Base-by-base conservation (phyloP, 2,113 vertebrate genomes). In the Tychaedon coryphoeus region DNA sequence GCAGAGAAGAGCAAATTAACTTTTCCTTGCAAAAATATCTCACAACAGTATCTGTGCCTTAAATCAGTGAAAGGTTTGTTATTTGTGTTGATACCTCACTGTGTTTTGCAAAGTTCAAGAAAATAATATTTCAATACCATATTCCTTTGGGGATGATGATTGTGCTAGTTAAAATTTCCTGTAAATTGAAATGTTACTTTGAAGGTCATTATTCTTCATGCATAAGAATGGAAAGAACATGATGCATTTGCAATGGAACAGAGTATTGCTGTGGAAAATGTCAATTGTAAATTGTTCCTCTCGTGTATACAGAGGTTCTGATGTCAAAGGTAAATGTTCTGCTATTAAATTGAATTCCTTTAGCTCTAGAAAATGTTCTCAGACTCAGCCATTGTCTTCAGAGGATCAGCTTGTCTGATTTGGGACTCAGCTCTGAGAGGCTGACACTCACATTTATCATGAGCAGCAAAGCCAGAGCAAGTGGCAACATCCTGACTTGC, bases 201-300 rank as follows among this genome's bases (percentile, higher is more conserved):
- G 92, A 95, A 95, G 94, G 86, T 96, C 91, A 81, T 95, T 92
- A 86, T 89, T 94, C 88, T 69, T 83, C 78, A 72, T 93, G 82
- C 69, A 69, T 94, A 86, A 78, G 79, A 88, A 88, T 62, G 57
- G 69, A 83, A 94, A 88, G 92, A 88, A 78, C 71, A 73, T 31
- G 79, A 79, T 90, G 88, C 66, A 73, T 91, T 86, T 91, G 90
- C 78, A 93, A 88, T 76, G 79, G 78, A 80, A 88, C 94, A 81
- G 83, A 76, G 67, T n/a, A 92, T 71, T 81, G 89, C 90, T 73
- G 54, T 71, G 91, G 90, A 96, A 96, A 96, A 95, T 81, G 82
- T 92, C 92, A 95, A 77, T 66, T 62, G 48, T 61, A 86, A 95
- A 93, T 92, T 72, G 88, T 88, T 96, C 77, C 64, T 94, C 86